Evolutionary conservation across 2,888 invertebrate species (phyloP).

Genomic region (Brenthis daphne): DNA sequence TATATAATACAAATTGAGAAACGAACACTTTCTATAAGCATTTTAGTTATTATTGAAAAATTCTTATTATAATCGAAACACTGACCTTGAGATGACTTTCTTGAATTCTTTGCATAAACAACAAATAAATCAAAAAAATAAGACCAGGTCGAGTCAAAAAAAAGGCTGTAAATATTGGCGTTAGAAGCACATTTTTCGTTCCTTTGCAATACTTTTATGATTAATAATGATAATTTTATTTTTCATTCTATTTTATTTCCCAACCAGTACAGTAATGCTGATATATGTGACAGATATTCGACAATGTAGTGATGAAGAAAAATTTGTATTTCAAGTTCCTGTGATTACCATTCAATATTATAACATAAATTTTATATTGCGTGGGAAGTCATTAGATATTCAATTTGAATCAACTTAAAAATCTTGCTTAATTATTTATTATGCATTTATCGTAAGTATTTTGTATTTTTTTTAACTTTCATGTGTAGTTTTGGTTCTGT

Average conservation of each 20-base stretch:
- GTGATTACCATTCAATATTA: slow-evolving; percentile 19
- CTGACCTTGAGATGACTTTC: slow-evolving; percentile 37
- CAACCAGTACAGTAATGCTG: slow-evolving; percentile 16
- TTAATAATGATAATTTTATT: slow-evolving; percentile 3
- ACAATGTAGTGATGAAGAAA: slow-evolving; percentile 24
- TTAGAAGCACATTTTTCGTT: slow-evolving; percentile 29
- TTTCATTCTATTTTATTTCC: slow-evolving; percentile 5
- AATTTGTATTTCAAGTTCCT: slow-evolving; percentile 21
- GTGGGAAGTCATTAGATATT: slow-evolving; percentile 26
- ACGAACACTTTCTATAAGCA: neutral
- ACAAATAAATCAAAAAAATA: slow-evolving; percentile 36
- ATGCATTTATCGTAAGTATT: slow-evolving; percentile 9
- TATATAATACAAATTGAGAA: slow-evolving; percentile 22
- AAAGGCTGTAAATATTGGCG: slow-evolving; percentile 29
- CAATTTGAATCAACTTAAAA: slow-evolving; percentile 15
- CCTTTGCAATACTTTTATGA: slow-evolving; percentile 14
- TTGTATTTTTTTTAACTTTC: slow-evolving; percentile 10
- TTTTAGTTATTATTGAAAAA: neutral
- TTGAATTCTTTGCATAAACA: slow-evolving; percentile 32
- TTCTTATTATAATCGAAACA: slow-evolving; percentile 26
- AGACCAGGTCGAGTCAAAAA: slow-evolving; percentile 30
- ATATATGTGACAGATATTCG: slow-evolving; percentile 29
- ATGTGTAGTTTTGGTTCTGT: neutral
- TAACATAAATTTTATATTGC: slow-evolving; percentile 1
- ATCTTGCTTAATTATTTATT: slow-evolving; percentile 15